Conservation (phyloP, 2,113 vertebrate species). For the Paramisgurnus dabryanus region DNA sequence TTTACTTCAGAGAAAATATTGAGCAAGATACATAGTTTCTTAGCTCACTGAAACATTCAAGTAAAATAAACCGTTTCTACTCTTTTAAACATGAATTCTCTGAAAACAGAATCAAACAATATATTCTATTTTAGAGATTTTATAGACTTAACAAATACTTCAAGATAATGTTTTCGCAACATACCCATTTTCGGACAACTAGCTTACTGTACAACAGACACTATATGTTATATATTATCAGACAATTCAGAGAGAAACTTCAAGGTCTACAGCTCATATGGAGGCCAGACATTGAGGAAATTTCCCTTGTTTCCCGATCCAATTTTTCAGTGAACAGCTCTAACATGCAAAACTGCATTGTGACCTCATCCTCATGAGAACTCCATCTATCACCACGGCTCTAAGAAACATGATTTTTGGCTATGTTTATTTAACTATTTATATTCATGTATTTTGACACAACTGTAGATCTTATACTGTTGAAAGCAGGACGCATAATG, state of each 20-base stretch:
- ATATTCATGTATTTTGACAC: conserved; percentile 18
- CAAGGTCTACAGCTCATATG: conserved; percentile 19
- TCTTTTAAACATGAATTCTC: no score
- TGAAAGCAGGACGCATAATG: neutral
- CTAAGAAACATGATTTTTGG: conserved; percentile 3
- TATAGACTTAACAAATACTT: no score
- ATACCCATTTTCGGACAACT: neutral
- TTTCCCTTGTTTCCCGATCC: conserved; percentile 9
- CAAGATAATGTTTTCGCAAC: no score
- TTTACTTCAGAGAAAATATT: no score
- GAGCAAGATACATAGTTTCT: no score
- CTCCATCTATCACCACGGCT: conserved; percentile 26
- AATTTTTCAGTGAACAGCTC: conserved; percentile 32
- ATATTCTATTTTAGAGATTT: no score
- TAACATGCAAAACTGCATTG: conserved; percentile 13
- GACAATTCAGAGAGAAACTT: neutral
- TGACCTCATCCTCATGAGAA: conserved; percentile 40
- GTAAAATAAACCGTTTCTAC: no score
- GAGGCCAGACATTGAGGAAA: conserved; percentile 10
- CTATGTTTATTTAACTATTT: conserved; percentile 35
- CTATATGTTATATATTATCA: neutral
- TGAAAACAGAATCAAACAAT: no score
- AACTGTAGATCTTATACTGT: neutral
- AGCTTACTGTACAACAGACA: neutral
- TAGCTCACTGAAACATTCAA: no score